A percentile compares a stretch with the other conserved stretches of the same genome.
Evolutionary conservation across 2,797 vertebrate genomes (phyloP).

Genomic region (Trachurus trachurus): DNA sequence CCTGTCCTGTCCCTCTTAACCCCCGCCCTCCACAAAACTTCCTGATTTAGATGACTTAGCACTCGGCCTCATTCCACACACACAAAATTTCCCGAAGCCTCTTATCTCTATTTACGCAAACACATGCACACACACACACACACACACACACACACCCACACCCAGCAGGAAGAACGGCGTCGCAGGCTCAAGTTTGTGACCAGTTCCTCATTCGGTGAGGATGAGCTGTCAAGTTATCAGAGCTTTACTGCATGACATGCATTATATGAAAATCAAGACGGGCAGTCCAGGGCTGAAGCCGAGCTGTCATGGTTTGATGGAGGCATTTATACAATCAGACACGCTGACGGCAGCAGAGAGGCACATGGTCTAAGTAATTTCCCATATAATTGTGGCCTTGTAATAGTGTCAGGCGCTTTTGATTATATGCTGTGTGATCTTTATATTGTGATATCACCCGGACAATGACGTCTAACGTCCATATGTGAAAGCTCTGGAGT

Average conservation of each 20-base stretch:
- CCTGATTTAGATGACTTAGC: conserved; percentile 65
- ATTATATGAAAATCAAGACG: conserved; percentile 30
- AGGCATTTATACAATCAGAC: conserved; percentile 22
- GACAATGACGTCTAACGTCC: not conserved
- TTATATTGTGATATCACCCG: not conserved
- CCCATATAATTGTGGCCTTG: conserved; percentile 8
- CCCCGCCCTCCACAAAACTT: conserved; percentile 72
- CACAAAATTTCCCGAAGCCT: conserved; percentile 44
- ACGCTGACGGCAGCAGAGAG: conserved; percentile 4
- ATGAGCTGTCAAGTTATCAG: not conserved
- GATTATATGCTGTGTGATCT: conserved; percentile 14
- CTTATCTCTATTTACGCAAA: conserved; percentile 40
- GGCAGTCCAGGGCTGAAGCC: conserved; percentile 4
- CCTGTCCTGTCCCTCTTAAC: conserved; percentile 61
- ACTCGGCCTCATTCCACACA: conserved; percentile 31
- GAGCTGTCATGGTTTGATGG: conserved; percentile 19
- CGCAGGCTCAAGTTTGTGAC: not conserved
- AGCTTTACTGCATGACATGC: conserved; percentile 10
- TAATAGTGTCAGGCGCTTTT: conserved; percentile 2
- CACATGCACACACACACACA: not conserved
- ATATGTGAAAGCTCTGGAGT: not conserved
- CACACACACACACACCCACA: not conserved
- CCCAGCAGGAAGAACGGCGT: conserved; percentile 27
- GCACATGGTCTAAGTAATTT: conserved; percentile 9
- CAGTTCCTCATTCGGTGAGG: conserved; percentile 61